A percentile compares a stretch with the other conserved stretches of the same genome.
Evolutionary conservation across 2,888 invertebrate genomes (phyloP).

Genomic region (Agonopterix subpropinquella): DNA sequence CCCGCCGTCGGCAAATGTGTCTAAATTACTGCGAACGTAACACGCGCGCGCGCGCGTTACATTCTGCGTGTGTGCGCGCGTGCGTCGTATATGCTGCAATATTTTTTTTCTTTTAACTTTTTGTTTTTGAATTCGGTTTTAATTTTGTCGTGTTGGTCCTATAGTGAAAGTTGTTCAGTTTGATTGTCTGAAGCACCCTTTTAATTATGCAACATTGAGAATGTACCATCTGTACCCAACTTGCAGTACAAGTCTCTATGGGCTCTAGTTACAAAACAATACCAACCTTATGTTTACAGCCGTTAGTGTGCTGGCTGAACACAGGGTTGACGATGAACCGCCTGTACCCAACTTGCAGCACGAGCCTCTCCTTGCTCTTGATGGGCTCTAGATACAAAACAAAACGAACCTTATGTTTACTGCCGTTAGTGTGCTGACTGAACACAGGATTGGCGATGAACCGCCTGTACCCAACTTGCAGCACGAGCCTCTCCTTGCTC

Average conservation of each 20-base stretch:
- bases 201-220: conserved; percentile 83
- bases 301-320: conserved; percentile 95
- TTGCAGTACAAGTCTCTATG: conserved; percentile 94
- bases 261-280: conserved; percentile 64
- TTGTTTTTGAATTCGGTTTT: too few relatives aligned
- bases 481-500: conserved; percentile 92
- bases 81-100: too few relatives aligned
- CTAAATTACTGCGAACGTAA: too few relatives aligned
- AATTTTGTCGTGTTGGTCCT: too few relatives aligned
- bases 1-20: too few relatives aligned
- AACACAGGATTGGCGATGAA: conserved; percentile 93
- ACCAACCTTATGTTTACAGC: conserved; percentile 93
- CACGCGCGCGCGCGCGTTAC: too few relatives aligned
- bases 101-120: too few relatives aligned
- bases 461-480: conserved; percentile 96
- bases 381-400: conserved; percentile 76
- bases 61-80: too few relatives aligned
- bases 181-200: too few relatives aligned
- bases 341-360: conserved; percentile 96
- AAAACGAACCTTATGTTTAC: conserved; percentile 91
- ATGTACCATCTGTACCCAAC: conserved; percentile 94
- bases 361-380: conserved; percentile 91
- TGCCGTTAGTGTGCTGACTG: conserved; percentile 94
- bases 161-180: too few relatives aligned
- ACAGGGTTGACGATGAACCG: conserved; percentile 92